Base-by-base conservation (phyloP, 2,888 invertebrate species). In the Apeira syringaria region DNA sequence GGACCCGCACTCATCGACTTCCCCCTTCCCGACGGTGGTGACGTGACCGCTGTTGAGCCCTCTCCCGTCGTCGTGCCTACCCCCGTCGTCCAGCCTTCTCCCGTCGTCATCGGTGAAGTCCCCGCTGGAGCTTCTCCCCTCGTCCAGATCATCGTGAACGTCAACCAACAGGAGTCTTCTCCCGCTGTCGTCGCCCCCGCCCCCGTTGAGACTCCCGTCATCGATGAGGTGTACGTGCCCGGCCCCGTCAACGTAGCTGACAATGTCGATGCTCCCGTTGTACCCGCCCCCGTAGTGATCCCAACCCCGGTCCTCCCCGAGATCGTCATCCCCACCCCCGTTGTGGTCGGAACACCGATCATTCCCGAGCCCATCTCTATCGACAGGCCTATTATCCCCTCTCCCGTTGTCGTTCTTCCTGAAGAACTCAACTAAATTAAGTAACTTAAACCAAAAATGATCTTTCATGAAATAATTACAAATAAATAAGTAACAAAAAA, bases 361-460 rank as follows among this genome's bases (percentile, higher is more conserved):
- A 3, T 9, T 3, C 2, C 49, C 10, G 55, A 38, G 25, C 61
- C 67, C 53, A 60, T 71, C 37, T 26, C 49, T 27, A 58, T 65
- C 36, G 66, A 51, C 1, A 50, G 58, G 39, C 68, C 69, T 37
- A 53, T 71, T 53, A 35, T 73, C 45, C 68, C 74, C 31, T 44
- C 53, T 6, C 64, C 71, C 52, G 74, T 53, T 8, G 60, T 70
- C 35, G 53, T 50, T 44, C 68, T 73, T 28, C 74, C 74, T 30
- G 74, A 71, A n/a, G 47, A 28, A 22, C 66, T 75, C 34, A 72
- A 68, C 67, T 72, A 67, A 66, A n/a, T n/a, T n/a, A n/a, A n/a
- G 20, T 18, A 17, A 17, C 17, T 5, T 17, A 17, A 17, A 17
- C 17, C 17, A 15, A 35, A 27, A n/a, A 18, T 12, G 13, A 10